Evolutionary conservation across 2,797 vertebrate genomes (phyloP), one percentile per base, ranked within the genome.

Genomic region (Myotis findleyi): DNA sequence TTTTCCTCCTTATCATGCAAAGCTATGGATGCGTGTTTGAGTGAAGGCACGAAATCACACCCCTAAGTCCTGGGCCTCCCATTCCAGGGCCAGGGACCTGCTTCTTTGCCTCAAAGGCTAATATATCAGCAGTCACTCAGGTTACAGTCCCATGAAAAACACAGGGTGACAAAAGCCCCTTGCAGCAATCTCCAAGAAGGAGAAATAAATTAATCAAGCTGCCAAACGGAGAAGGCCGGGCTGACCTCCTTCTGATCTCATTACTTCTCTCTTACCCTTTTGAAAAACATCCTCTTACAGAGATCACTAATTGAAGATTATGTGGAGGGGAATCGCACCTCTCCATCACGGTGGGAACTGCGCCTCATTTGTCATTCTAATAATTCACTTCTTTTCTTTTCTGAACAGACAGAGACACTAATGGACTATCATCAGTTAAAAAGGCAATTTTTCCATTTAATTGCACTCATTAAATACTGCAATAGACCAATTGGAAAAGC

Each of bases 161-260:
- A 98, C 94, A 89, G 96, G 98, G 98, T 98, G 98, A 99, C 99
- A 99, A 98, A 99, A 99, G 98, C 98, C 98, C 98, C 98, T 99
- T 97, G 98, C 97, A 99, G 99, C 98, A 98, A 99, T 99, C 98
- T 98, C 97, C 98, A 97, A 98, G 98, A 98, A 99, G 98, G 98
- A 99, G 98, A 98, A 98, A 99, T 99, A 98, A 99, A 99, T 99
- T 99, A 99, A 99, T 99, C 99, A 99, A 99, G 96, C 98, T 99
- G 99, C 99, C 99, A 99, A 98, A 99, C 73, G 96, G 98, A 99
- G 98, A 99, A 98, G 98, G 98, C 98, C 98, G 98, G 97, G 97
- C 98, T 99, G 99, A 99, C 99, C 99, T 99, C 98, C 98, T 98
- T 98, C 98, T 99, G 99, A 99, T 99, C 99, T 99, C 98, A 98